phyloP scores from a whole-genome alignment of 2,888 invertebrate species.

The Pristionchus mayeri region DNA sequence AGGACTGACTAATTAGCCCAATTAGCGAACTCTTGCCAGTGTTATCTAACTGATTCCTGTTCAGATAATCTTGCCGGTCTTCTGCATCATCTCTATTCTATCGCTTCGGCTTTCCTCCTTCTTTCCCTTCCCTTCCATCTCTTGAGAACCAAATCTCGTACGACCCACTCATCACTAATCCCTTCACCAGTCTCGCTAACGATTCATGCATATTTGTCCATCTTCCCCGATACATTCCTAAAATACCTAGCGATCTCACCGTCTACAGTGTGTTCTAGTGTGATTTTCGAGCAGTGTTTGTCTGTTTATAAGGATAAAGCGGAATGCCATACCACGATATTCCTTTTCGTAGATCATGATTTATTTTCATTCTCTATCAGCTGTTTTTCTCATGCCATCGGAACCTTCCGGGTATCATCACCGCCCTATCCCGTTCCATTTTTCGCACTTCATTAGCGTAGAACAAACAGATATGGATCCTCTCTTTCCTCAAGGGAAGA shows the following conservation, averaged over 20 bases:
- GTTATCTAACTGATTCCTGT: neutral
- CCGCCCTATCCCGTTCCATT: slow-evolving; percentile 31
- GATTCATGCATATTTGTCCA: no score
- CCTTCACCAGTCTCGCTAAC: neutral
- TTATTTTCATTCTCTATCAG: no score
- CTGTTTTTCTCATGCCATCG: no score
- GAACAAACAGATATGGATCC: neutral
- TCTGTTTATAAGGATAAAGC: slow-evolving; percentile 35
- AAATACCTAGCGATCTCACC: slow-evolving; percentile 2
- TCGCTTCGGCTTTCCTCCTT: slow-evolving; percentile 7
- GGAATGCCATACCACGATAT: no score
- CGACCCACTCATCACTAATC: neutral
- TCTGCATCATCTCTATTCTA: slow-evolving; percentile 17
- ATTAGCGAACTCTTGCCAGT: slow-evolving; percentile 36
- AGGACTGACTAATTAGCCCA: neutral
- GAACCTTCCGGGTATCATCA: slow-evolving; percentile 24
- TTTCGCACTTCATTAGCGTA: neutral
- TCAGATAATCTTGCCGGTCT: slow-evolving; percentile 41
- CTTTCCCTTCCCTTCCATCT: neutral
- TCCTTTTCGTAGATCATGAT: no score
- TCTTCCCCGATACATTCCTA: neutral
- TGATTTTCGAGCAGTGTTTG: slow-evolving; percentile 24
- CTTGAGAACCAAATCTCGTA: neutral
- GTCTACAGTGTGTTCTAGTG: slow-evolving; percentile 35
- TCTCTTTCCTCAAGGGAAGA: neutral